These are phyloP conservation scores for Sebastes cheni DNA, from an alignment of 2,797 vertebrate species.

Conservation along the genomic window DNA sequence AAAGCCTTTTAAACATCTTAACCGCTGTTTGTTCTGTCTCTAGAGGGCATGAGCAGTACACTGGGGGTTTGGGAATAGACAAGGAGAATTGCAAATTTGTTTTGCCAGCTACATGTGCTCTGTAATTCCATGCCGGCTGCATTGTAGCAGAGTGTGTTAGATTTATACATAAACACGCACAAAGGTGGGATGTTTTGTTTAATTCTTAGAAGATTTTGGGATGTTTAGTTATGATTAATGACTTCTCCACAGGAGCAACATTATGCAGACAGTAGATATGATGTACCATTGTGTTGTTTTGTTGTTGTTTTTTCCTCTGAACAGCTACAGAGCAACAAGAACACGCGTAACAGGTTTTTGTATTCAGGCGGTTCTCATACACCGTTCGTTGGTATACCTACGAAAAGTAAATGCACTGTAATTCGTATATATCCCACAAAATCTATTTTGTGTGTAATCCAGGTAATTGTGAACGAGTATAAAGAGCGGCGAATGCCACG, in stretches of 20 bases:
- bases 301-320: constrained; percentile 40
- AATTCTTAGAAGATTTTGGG: constrained; percentile 59
- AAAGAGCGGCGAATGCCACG: fast-evolving
- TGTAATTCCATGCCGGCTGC: constrained; percentile 64
- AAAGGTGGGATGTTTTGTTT: constrained; percentile 72
- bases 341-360: constrained; percentile 27
- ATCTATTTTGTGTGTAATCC: too few species aligned
- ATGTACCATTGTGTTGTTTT: constrained; percentile 37
- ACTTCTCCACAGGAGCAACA: constrained; percentile 56
- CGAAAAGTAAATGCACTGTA: too few species aligned
- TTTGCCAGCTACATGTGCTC: constrained; percentile 71
- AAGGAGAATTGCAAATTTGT: constrained; percentile 77
- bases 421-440: too few species aligned
- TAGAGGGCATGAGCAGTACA: constrained; percentile 79
- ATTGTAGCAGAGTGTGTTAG: constrained; percentile 55
- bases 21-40: constrained; percentile 83
- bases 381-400: too few species aligned
- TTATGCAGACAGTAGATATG: constrained; percentile 30
- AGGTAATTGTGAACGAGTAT: too few species aligned
- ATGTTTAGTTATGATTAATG: constrained; percentile 77
- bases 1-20: constrained; percentile 84
- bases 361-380: too few species aligned
- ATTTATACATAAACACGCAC: constrained; percentile 64
- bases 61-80: constrained; percentile 79
- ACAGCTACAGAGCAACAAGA: constrained; percentile 36